These are phyloP conservation scores for Amiota mariae DNA, from an alignment of 2,888 invertebrate genomes.

Conservation along the genomic window DNA sequence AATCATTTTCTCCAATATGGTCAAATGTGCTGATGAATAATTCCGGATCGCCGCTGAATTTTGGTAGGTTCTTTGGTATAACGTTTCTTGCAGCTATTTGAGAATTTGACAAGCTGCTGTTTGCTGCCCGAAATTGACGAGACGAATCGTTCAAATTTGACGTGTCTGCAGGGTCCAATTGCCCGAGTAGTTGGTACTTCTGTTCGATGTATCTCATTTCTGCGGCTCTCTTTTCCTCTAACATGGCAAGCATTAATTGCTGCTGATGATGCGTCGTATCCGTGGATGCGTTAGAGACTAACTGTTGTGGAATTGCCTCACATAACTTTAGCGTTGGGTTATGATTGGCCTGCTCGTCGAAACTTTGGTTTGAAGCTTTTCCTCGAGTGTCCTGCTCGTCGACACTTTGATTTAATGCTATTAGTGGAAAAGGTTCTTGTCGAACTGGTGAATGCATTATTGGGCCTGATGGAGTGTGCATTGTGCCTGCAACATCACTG, in stretches of 20 bases:
- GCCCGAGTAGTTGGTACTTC: slow-evolving; percentile 2
- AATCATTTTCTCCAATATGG: slow-evolving; percentile 33
- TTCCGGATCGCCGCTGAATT: slow-evolving; percentile 33
- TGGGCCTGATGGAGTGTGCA: neutral
- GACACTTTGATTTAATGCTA: neutral
- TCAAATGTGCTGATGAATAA: slow-evolving; percentile 33
- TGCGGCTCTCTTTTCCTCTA: slow-evolving; percentile 8
- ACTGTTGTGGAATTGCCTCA: neutral
- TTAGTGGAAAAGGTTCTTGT: neutral
- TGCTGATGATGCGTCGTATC: neutral
- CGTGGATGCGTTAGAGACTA: neutral
- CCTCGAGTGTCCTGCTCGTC: slow-evolving; percentile 1
- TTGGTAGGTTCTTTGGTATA: slow-evolving; percentile 31
- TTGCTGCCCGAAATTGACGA: neutral
- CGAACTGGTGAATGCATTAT: neutral
- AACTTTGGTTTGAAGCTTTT: neutral
- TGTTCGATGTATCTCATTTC: neutral
- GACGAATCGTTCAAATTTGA: neutral
- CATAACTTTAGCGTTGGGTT: neutral
- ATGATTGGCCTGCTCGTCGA: neutral
- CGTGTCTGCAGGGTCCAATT: neutral
- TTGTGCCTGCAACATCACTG: neutral
- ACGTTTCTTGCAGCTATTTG: neutral
- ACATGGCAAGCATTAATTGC: slow-evolving; percentile 7
- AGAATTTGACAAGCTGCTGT: neutral